Evolutionary conservation across 2,113 vertebrate species (phyloP), one percentile per base, ranked within the genome.

Genomic region (Limnothrissa miodon): DNA sequence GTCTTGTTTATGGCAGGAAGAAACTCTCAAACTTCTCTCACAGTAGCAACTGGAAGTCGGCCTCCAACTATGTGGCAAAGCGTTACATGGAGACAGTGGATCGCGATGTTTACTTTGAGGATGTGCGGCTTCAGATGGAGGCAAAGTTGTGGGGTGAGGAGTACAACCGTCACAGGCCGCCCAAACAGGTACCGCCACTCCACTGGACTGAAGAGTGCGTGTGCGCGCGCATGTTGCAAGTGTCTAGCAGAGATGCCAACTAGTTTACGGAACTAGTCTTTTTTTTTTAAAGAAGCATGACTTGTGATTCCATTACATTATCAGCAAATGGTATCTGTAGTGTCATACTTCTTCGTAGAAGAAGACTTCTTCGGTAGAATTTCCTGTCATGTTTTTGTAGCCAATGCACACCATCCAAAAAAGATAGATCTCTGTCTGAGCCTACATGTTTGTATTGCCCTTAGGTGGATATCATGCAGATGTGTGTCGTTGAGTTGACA

Each of bases 101-200:
- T 87, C 93, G 97, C 81, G 92, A 93, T 0, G 97, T 99, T 79
- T 99, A 99, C 93, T 98, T 99, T 83, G 98, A 99, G 88, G 98
- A 99, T 36, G 97, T 99, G 5, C 91, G 94, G 83, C 95, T 99
- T 44, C 98, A 99, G 86, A 99, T 98, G 97, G 98, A 99, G 85
- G 98, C 98, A 82, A 99, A 99, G 84, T 95, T 99, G 79, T 99
- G 98, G 98, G 98, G 98, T 25, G 96, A 99, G 78, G 98, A 99
- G 79, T 99, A 96, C 89, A 99, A 97, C 86, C 92, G 98, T 0
- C 98, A 99, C 91, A 95, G 95, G 44, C 98, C 98, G 79, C 98
- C 98, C 0, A 99, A 99, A 85, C 97, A 99, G 97, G 98, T 99
- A 90, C 39, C 5, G 10, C 78, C 53, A 9, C 59, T 11, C 59